Evolutionary conservation across 2,113 vertebrate genomes (phyloP), one percentile per base, ranked within the genome.

Genomic region (Agelaius tricolor): DNA sequence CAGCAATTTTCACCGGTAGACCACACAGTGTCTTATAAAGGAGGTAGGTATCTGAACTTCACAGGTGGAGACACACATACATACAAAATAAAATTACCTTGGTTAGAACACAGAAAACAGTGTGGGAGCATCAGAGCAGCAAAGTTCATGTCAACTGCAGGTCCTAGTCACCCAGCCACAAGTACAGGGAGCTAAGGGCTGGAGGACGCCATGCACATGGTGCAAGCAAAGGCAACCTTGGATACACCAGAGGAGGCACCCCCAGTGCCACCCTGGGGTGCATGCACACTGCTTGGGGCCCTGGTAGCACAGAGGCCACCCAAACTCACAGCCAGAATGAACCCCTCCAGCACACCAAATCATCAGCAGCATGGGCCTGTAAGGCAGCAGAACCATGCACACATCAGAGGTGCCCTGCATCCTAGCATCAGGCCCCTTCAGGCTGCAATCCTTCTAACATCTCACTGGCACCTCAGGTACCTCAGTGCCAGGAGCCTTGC

Each of bases 331-430:
- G 5, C 9, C 62, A 69, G 58, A 76, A 65, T 6, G 8, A 83
- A 35, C 4, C 9, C 44, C 47, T 79, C 15, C 62, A 59, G 76
- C 80, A 68, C 58, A 47, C 15, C 44, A n/a, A 30, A 55, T 30
- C 58, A 37, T 19, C 27, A 54, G 26, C 0, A 1, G 7, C 0
- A 0, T 46, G 39, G 1, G 3, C 17, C 3, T 9, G 20, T 11
- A 15, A 27, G 69, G 61, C 73, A 66, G 28, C 51, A 71, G 26
- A 80, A 58, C 39, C 54, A 59, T 5, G 7, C 18, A 8, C 3
- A 26, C 18, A 31, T 7, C 31, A 61, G 28, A 73, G 24, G 28
- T 63, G 47, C 14, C 39, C 15, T 2, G 4, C 18, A 61, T n/a
- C n/a, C 46, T 28, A 61, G 24, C 3, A 17, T 22, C 51, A 69